A percentile compares a stretch with the other conserved stretches of the same genome.
Conservation (phyloP, 2,888 invertebrate genomes). For the Pimpla rufipes region DNA sequence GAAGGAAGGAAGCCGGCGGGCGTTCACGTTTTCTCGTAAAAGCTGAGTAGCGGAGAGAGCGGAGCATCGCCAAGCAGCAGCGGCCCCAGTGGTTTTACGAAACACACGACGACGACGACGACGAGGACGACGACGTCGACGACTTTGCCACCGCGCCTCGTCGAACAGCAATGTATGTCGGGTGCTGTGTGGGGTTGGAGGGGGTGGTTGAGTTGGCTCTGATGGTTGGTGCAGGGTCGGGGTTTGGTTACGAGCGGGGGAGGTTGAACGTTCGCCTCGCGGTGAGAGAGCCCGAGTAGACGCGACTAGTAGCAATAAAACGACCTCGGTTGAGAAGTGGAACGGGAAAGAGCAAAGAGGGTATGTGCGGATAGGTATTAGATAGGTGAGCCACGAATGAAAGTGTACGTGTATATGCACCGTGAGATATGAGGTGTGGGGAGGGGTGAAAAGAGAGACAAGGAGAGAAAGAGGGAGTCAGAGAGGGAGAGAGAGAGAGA, state of each 20-base stretch:
- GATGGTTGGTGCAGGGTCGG: constrained; percentile 28
- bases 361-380: constrained; percentile 46
- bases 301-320: constrained; percentile 52
- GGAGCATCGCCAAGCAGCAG: constrained; percentile 46
- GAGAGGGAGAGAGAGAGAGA: constrained; percentile 41
- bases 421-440: constrained; percentile 47
- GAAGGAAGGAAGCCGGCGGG: constrained; percentile 49
- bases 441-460: constrained; percentile 55
- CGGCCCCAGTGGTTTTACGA: constrained; percentile 62
- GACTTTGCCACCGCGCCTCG: constrained; percentile 46
- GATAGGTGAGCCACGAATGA: constrained; percentile 24
- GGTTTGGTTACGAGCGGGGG: constrained; percentile 47
- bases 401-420: constrained; percentile 19
- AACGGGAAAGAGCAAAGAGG: constrained; percentile 37
- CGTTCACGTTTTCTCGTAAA: constrained; percentile 56
- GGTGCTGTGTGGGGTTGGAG: not conserved
- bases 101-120: constrained; percentile 43
- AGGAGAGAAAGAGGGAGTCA: too few species aligned
- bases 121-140: constrained; percentile 20
- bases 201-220: constrained; percentile 57
- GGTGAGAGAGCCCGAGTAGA: constrained; percentile 40
- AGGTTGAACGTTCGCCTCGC: constrained; percentile 42
- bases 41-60: constrained; percentile 42
- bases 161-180: constrained; percentile 63
- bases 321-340: constrained; percentile 46